phyloP scores from a whole-genome alignment of 2,888 invertebrate species.

The Melinopterus prodromus region DNA sequence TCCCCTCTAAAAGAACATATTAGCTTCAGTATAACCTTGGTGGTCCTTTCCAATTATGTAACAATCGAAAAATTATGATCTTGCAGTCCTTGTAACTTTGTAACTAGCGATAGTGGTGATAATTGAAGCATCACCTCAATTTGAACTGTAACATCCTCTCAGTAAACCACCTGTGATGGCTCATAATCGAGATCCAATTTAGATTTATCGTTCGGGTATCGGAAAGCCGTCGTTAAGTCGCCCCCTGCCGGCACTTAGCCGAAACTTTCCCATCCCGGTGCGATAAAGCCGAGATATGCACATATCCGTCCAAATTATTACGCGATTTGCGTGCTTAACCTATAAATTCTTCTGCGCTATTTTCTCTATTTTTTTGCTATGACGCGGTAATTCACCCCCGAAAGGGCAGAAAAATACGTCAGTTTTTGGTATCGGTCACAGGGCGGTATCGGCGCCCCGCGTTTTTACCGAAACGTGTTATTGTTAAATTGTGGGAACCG shows the following conservation, averaged over 20 bases:
- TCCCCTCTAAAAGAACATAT: too few relatives aligned
- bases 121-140: background rate
- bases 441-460: background rate
- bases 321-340: background rate
- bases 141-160: background rate
- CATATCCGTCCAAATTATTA: background rate
- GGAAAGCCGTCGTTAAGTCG: slow-evolving; percentile 25
- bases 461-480: background rate
- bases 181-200: slow-evolving; percentile 25
- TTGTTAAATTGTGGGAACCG: slow-evolving; percentile 4
- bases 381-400: background rate
- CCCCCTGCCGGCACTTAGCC: background rate
- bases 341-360: background rate
- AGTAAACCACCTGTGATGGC: slow-evolving; percentile 24
- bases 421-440: background rate
- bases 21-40: too few relatives aligned
- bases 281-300: background rate
- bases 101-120: background rate
- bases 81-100: background rate
- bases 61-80: background rate
- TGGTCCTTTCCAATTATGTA: too few relatives aligned
- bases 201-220: slow-evolving; percentile 22
- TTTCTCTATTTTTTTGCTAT: background rate
- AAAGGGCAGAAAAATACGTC: background rate
- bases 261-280: background rate